phyloP scores from a whole-genome alignment of 2,113 vertebrate genomes.

The Xiphorhynchus elegans region DNA sequence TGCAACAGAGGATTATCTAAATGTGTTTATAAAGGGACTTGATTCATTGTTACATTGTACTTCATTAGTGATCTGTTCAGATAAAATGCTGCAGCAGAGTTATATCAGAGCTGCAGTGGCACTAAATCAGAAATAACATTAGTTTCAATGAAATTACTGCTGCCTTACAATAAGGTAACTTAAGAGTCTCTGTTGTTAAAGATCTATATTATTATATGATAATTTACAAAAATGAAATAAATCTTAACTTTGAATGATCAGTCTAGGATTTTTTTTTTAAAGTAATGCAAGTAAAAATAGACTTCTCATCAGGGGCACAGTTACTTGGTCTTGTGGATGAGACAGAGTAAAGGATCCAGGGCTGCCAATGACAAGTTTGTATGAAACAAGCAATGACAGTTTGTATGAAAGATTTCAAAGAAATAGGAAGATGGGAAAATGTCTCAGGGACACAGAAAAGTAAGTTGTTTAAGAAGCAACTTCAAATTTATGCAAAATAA shows the following conservation, averaged over 20 bases:
- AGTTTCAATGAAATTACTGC: not conserved
- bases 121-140: not conserved
- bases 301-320: not conserved
- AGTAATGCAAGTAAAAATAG: not conserved
- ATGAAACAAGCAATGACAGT: not conserved
- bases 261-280: not conserved
- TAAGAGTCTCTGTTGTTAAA: not conserved
- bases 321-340: not conserved
- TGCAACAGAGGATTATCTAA: not conserved
- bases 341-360: not conserved
- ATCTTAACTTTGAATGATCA: not conserved
- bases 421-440: not conserved
- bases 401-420: slow-evolving; percentile 20
- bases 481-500: slow-evolving; percentile 48
- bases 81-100: not conserved
- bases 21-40: not conserved
- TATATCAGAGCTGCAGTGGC: not conserved
- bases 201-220: not conserved
- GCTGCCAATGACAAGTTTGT: too few relatives aligned
- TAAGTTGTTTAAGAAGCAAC: slow-evolving; percentile 32
- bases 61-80: not conserved
- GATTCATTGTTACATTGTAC: not conserved
- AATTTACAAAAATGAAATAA: not conserved
- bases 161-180: not conserved
- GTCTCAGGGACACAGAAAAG: slow-evolving; percentile 1